Percentiles rank a stretch among this genome's conserved stretches.
phyloP scores from a whole-genome alignment of 64 coral and sea anemone genomes.

The Dendrophyllia cribrosa region DNA sequence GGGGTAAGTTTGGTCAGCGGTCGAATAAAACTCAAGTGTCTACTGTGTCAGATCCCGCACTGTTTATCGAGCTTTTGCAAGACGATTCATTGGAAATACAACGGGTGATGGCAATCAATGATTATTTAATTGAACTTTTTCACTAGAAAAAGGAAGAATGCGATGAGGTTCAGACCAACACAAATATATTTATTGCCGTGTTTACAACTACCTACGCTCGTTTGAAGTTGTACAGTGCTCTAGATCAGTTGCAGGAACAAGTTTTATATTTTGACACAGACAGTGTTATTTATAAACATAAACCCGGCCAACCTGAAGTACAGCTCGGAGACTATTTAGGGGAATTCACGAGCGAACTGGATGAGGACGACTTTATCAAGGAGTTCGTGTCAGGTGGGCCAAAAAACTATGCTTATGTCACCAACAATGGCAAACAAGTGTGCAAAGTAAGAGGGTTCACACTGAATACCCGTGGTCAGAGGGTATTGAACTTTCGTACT shows the following conservation, averaged over 20 bases:
- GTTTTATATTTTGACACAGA: constrained; percentile 46
- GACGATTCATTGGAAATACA: background rate
- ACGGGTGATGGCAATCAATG: background rate
- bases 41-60: background rate
- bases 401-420: constrained; percentile 59
- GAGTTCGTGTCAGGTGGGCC: constrained; percentile 36
- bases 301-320: background rate
- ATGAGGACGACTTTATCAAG: constrained; percentile 34
- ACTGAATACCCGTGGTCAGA: background rate
- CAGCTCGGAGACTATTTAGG: background rate
- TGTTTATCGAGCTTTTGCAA: background rate
- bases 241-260: background rate
- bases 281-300: constrained; percentile 9
- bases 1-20: background rate
- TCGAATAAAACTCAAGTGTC: background rate
- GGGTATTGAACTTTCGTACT: constrained; percentile 13
- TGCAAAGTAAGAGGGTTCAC: constrained; percentile 66
- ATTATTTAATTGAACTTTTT: background rate
- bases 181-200: constrained; percentile 24
- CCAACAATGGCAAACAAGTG: background rate
- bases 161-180: background rate
- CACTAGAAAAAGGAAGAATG: background rate
- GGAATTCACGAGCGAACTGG: constrained; percentile 35
- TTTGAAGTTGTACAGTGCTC: constrained; percentile 10
- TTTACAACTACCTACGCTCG: constrained; percentile 24